Conservation (phyloP, 2,797 vertebrate genomes). For the Arnoldichthys spilopterus region DNA sequence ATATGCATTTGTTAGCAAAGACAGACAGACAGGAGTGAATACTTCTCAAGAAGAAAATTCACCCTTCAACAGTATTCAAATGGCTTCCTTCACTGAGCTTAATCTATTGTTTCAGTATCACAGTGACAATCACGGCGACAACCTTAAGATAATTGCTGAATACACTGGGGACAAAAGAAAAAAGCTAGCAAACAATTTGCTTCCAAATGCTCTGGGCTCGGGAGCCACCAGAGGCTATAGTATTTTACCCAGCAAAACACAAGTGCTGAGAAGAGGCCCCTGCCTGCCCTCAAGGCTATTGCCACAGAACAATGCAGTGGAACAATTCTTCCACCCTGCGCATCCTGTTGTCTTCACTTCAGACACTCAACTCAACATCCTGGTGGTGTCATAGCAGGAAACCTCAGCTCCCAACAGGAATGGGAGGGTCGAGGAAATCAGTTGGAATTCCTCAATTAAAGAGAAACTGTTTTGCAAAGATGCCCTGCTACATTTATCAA, state of each 20-base stretch:
- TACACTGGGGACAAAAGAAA: constrained; percentile 55
- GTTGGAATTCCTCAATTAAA: constrained; percentile 49
- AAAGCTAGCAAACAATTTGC: constrained; percentile 55
- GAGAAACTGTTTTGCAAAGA: constrained; percentile 35
- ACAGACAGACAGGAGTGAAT: neutral
- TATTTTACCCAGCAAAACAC: constrained; percentile 40
- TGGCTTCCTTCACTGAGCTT: constrained; percentile 51
- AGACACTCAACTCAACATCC: constrained; percentile 55
- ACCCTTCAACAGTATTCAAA: constrained; percentile 45
- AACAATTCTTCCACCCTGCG: constrained; percentile 50
- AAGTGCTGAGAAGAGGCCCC: constrained; percentile 30
- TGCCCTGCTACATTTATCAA: neutral
- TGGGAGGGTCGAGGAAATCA: constrained; percentile 48
- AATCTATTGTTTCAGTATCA: constrained; percentile 60
- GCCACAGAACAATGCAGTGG: constrained; percentile 57
- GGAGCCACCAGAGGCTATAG: constrained; percentile 46
- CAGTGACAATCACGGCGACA: constrained; percentile 54
- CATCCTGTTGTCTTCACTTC: constrained; percentile 62
- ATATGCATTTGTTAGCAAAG: neutral
- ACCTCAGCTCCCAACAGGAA: constrained; percentile 57
- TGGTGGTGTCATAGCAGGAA: constrained; percentile 58
- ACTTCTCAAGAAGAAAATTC: constrained; percentile 24
- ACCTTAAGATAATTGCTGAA: constrained; percentile 56
- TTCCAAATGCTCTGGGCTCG: constrained; percentile 55
- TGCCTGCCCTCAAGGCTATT: constrained; percentile 58